Evolutionary conservation across 2,113 vertebrate species (phyloP).

Genomic region (Callocephalon fimbriatum): DNA sequence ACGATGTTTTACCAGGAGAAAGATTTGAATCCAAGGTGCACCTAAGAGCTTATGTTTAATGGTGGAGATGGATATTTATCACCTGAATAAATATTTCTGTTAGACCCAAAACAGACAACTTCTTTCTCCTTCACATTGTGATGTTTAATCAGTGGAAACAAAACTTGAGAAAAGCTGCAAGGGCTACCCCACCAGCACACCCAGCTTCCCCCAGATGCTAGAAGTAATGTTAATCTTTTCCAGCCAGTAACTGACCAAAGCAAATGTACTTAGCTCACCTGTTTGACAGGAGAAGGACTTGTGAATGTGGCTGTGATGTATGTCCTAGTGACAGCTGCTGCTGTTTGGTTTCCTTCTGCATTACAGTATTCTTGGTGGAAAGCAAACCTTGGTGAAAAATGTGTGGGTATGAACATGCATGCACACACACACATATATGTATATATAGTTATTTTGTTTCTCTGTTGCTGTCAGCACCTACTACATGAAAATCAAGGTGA

Average conservation of each 20-base stretch:
- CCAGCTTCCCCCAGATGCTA: background rate
- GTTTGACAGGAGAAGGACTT: background rate
- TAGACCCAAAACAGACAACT: background rate
- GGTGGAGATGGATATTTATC: background rate
- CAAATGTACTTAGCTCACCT: background rate
- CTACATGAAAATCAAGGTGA: background rate
- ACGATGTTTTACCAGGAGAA: background rate
- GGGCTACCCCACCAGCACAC: background rate
- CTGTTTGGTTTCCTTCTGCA: background rate
- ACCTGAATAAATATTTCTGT: background rate
- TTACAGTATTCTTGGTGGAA: background rate
- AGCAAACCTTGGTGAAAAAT: background rate
- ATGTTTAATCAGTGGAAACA: background rate
- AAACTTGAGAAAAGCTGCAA: background rate
- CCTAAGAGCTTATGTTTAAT: background rate
- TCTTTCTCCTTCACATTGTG: background rate
- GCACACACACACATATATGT: fast-evolving
- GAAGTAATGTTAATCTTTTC: background rate
- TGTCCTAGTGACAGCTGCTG: background rate
- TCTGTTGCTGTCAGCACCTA: background rate
- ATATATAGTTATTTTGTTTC: background rate
- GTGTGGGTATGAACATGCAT: fast-evolving
- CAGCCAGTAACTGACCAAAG: background rate
- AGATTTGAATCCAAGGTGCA: background rate
- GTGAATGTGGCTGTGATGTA: background rate